These are phyloP conservation scores for Ectemnius continuus DNA, from an alignment of 2,888 invertebrate genomes.

Conservation along the genomic window DNA sequence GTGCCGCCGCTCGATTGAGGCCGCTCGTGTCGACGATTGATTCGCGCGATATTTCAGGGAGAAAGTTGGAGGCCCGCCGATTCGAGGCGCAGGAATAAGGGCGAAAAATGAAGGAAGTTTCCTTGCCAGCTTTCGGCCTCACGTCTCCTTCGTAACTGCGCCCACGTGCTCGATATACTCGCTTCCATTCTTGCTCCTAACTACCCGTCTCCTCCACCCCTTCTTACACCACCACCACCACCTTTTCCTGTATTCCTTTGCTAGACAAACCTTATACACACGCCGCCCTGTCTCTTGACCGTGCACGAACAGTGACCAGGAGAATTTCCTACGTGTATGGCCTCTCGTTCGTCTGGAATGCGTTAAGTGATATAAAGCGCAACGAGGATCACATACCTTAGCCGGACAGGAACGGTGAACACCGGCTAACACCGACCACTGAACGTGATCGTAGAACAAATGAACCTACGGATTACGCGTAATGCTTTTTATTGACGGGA, in stretches of 20 bases:
- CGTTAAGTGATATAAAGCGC: conserved; percentile 44
- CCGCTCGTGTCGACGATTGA: conserved; percentile 71
- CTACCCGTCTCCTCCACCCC: conserved; percentile 1
- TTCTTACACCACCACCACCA: neutral
- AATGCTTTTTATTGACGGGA: conserved; percentile 38
- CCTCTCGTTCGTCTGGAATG: neutral
- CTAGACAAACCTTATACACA: neutral
- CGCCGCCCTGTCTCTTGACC: neutral
- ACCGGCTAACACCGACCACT: neutral
- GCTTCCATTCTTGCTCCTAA: conserved; percentile 49
- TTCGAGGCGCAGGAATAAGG: conserved; percentile 37
- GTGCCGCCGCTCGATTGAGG: conserved; percentile 51
- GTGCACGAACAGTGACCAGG: neutral
- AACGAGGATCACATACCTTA: conserved; percentile 21
- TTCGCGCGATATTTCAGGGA: conserved; percentile 71
- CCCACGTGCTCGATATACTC: conserved; percentile 66
- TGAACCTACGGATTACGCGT: conserved; percentile 41
- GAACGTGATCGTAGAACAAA: conserved; percentile 26
- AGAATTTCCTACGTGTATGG: conserved; percentile 19
- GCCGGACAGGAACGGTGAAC: neutral
- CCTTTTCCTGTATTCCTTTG: too few relatives aligned
- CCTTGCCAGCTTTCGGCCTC: conserved; percentile 55
- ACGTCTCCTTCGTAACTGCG: conserved; percentile 57
- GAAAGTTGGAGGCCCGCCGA: conserved; percentile 62
- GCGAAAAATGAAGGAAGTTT: conserved; percentile 77